Conservation (phyloP, 2,797 vertebrate species). For the Notoglanidium macrostoma region DNA sequence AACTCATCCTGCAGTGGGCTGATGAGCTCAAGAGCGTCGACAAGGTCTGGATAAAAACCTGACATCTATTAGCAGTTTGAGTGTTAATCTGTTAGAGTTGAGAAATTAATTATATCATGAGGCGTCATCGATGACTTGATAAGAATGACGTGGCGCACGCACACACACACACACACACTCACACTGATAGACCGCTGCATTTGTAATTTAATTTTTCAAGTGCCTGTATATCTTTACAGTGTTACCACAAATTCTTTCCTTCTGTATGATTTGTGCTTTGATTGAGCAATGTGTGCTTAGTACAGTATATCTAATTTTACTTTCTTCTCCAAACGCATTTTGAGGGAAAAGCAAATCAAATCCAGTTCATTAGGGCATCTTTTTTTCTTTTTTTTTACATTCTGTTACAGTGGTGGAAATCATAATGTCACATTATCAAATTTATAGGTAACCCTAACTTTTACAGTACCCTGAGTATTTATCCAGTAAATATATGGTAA, state of each 20-base stretch:
- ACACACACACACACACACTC: too few relatives aligned
- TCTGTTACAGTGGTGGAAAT: too few relatives aligned
- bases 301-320: too few relatives aligned
- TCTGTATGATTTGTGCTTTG: neutral
- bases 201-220: neutral
- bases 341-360: neutral
- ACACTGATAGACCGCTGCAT: neutral
- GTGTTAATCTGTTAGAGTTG: neutral
- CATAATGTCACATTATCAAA: too few relatives aligned
- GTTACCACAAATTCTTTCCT: neutral
- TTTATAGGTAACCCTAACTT: too few relatives aligned
- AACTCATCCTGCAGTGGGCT: slow-evolving; percentile 76
- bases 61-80: neutral
- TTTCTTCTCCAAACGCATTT: neutral
- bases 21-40: slow-evolving; percentile 71
- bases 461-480: too few relatives aligned
- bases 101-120: neutral
- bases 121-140: neutral
- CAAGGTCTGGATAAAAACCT: slow-evolving; percentile 57
- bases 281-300: neutral
- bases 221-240: too few relatives aligned
- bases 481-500: too few relatives aligned
- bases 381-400: too few relatives aligned
- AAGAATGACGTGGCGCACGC: neutral
- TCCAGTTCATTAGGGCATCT: neutral